These are phyloP conservation scores for Rhizomys pruinosus DNA, from an alignment of 2,113 vertebrate genomes.

Conservation along the genomic window DNA sequence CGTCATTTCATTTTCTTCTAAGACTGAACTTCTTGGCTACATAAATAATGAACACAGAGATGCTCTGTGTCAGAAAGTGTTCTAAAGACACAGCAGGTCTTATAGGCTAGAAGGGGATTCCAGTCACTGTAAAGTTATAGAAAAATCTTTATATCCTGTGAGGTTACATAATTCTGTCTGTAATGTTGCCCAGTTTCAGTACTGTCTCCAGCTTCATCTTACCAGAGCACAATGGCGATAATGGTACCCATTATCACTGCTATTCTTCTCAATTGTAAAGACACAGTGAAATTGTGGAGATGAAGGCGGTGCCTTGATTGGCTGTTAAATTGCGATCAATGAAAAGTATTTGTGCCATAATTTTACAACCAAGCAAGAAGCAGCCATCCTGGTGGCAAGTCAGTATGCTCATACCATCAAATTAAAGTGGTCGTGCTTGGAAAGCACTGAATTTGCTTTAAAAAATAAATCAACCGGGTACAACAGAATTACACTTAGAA, in stretches of 20 bases:
- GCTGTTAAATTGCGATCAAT: conserved; percentile 84
- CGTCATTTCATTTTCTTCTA: neutral
- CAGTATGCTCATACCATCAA: conserved; percentile 82
- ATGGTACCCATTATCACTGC: conserved; percentile 80
- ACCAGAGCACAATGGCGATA: conserved; percentile 82
- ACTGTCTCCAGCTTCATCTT: conserved; percentile 74
- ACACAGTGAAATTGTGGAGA: conserved; percentile 80
- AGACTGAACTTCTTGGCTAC: conserved; percentile 45
- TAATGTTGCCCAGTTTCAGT: conserved; percentile 67
- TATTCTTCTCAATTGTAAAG: conserved; percentile 86
- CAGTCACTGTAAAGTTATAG: conserved; percentile 63
- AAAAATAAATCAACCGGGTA: conserved; percentile 81
- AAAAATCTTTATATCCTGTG: conserved; percentile 66
- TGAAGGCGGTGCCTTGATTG: conserved; percentile 83
- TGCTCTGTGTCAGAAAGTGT: neutral
- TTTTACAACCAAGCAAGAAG: conserved; percentile 84
- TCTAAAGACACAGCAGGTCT: conserved; percentile 48
- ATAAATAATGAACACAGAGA: conserved; percentile 30
- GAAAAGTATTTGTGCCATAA: conserved; percentile 83
- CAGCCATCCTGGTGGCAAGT: conserved; percentile 82
- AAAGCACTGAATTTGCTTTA: conserved; percentile 82
- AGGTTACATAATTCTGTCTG: conserved; percentile 75
- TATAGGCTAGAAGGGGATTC: conserved; percentile 47
- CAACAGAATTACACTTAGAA: conserved; percentile 46
- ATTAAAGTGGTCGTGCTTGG: conserved; percentile 81